Conservation (phyloP, 2,888 invertebrate genomes). For the Meteorus cinctellus region DNA sequence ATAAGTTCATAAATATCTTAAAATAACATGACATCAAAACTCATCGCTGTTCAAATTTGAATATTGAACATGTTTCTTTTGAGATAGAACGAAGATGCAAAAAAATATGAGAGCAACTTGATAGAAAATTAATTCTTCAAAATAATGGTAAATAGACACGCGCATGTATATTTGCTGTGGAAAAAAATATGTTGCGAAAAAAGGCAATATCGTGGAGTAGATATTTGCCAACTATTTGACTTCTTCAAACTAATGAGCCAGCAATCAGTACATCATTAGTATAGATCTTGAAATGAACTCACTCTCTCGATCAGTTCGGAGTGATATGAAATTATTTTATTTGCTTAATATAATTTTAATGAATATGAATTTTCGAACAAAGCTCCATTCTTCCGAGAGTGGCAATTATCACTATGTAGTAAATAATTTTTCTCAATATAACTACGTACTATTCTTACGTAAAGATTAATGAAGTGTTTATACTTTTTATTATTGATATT, state of each 20-base stretch:
- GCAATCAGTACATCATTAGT: background rate
- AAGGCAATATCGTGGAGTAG: background rate
- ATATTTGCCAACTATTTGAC: background rate
- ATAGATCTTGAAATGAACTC: background rate
- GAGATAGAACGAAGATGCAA: no score
- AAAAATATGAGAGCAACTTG: background rate
- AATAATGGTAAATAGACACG: background rate
- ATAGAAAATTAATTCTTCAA: background rate
- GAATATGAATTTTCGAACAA: background rate
- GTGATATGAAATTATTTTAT: conserved; percentile 1
- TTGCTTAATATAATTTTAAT: background rate
- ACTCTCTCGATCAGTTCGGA: background rate
- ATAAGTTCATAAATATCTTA: conserved; percentile 3
- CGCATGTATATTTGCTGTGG: conserved; percentile 1
- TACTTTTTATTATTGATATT: background rate
- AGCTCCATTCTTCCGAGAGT: background rate
- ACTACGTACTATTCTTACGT: background rate
- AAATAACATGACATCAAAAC: background rate
- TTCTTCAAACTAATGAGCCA: background rate
- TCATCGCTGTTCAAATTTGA: background rate
- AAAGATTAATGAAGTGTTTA: background rate
- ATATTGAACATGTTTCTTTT: conserved; percentile 12
- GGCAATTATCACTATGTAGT: conserved; percentile 3
- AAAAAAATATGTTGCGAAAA: background rate
- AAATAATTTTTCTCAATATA: background rate